A percentile compares a stretch with the other conserved stretches of the same genome.
phyloP scores from a whole-genome alignment of 2,113 vertebrate genomes.

The Syngnathus typhle region DNA sequence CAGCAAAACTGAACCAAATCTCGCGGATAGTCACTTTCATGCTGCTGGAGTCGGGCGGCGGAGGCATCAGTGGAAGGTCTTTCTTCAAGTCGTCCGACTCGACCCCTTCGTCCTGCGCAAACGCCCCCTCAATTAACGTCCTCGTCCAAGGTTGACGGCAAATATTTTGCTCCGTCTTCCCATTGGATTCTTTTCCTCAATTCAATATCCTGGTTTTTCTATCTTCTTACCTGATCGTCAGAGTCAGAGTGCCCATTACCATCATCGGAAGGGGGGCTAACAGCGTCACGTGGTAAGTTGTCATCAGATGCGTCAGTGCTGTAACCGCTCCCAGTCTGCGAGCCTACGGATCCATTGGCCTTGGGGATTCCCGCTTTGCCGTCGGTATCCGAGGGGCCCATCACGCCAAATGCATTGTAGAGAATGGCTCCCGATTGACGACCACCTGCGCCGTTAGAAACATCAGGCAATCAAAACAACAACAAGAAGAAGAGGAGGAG shows the following conservation, averaged over 20 bases:
- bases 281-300: constrained; percentile 81
- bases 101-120: constrained; percentile 89
- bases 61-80: constrained; percentile 91
- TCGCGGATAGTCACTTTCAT: constrained; percentile 96
- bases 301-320: constrained; percentile 96
- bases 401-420: constrained; percentile 84
- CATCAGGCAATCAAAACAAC: not conserved
- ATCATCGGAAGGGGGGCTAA: constrained; percentile 80
- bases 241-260: constrained; percentile 87
- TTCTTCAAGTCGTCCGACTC: constrained; percentile 98
- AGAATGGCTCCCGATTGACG: constrained; percentile 89
- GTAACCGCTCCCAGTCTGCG: constrained; percentile 95
- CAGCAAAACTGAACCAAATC: constrained; percentile 99
- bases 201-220: too few relatives aligned
- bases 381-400: constrained; percentile 76
- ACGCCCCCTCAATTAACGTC: not conserved
- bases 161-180: too few relatives aligned
- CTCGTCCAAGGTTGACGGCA: not conserved
- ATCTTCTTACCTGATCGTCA: constrained; percentile 93
- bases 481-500: not conserved
- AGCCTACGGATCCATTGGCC: constrained; percentile 90
- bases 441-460: constrained; percentile 50
- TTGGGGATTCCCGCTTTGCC: constrained; percentile 79
- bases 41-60: constrained; percentile 96
- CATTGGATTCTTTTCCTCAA: too few relatives aligned